Base-by-base conservation (phyloP, 53 echinoderm and acorn worm genomes). In the Holothuria scabra region DNA sequence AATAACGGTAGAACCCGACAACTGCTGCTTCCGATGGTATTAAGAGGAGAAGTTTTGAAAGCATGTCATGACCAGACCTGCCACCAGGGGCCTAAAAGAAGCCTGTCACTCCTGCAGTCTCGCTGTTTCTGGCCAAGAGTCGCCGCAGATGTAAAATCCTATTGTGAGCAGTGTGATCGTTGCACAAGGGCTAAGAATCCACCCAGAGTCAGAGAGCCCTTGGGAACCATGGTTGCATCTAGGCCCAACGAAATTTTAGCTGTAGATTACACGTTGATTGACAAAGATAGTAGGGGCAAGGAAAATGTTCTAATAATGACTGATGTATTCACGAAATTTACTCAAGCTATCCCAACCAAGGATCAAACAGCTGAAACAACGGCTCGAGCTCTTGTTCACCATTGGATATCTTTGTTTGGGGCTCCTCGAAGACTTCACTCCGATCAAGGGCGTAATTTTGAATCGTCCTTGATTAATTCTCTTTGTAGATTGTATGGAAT, bases 401-500 rank as follows among this genome's bases (percentile, higher is more conserved):
- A 35, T 35, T 35, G 35, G 35, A 4, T 35, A 4, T 35, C 35
- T 4, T 35, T 35, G 35, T 35, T 35, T 35, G 35, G 35, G 35
- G 35, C 35, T 3, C 35, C 35, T 35, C 35, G 6, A 3, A 3
- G 35, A 35, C 35, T 35, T 6, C 35, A 35, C 35, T 35, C 35
- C 6, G 35, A 35, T 6, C 35, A 35, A 35, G 89, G 89, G 24
- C 61, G 85, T 12, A 90, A 90, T 55, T 90, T 90, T 75, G 86
- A 90, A 65, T 72, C 82, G 34, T 35, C 81, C 49, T 55, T 90
- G 23, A 89, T 92, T 23, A 19, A 68, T 12, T 56, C 74, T 18
- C 78, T 92, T 21, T 92, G 92, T 32, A 34, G 58, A 31, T 70
- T 86, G 60, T 92, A 89, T 60, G 83, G 79, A 11, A 38, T 89